Base-by-base conservation (phyloP, 2,888 invertebrate species). In the Lepidocyrtoides sp. region DNA sequence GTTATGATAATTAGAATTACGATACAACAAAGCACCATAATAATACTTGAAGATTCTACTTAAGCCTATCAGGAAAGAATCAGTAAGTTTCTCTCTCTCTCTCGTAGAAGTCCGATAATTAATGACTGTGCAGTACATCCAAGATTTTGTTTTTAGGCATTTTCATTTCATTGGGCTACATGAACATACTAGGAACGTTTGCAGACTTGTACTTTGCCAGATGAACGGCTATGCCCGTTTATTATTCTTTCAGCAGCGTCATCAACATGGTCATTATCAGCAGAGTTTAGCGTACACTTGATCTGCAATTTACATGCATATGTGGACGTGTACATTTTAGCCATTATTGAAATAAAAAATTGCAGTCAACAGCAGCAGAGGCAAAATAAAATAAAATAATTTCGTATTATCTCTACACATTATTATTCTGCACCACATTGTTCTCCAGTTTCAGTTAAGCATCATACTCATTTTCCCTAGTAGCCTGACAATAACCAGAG, bases 261-360 rank as follows among this genome's bases (percentile, higher is more conserved):
- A 36, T 81, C 36, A 81, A 41, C 32, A 32, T 36, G 17, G 29
- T 81, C 81, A 32, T 23, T 32, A 63, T 12, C 20, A 83, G 29
- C n/a, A 29, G 26, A 66, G 26, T 60, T 63, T 72, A 57, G 51
- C 81, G 81, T 88, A 81, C 69, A 81, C 57, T 69, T 88, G 48
- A 81, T 82, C 81, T 81, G 66, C 69, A 88, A 88, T 88, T 87
- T 81, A 79, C 82, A 88, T 88, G 69, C 81, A 88, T 88, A 88
- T 81, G 88, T 23, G 66, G 51, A 32, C 48, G 48, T 26, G 51
- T 72, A 75, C 44, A 44, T 23, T 66, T 20, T 83, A 23, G 36
- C 20, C 69, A 20, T 85, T 75, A 48, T 36, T 32, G 48, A 57
- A 79, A 36, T n/a, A 79, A 44, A 75, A 79, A 69, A 23, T 77